Evolutionary conservation across 2,888 invertebrate genomes (phyloP).

Genomic region (Panzeria rudis): DNA sequence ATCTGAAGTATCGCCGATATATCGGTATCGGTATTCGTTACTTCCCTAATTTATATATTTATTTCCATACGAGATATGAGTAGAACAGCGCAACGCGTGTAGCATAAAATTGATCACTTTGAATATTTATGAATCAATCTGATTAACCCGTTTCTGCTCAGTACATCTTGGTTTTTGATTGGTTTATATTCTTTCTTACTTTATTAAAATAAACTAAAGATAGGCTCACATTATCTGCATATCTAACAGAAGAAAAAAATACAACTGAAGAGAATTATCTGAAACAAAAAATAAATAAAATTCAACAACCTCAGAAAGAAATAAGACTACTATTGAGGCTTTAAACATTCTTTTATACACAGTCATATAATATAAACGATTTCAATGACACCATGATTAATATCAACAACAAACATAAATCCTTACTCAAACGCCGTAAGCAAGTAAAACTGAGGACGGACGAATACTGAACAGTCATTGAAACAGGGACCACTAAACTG

Average conservation of each 20-base stretch:
- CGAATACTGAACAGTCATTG: slow-evolving; percentile 11
- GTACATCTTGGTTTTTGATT: slow-evolving; percentile 29
- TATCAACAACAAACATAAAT: slow-evolving; percentile 78
- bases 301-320: slow-evolving; percentile 16
- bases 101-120: slow-evolving; percentile 62
- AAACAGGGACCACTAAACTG: slow-evolving; percentile 49
- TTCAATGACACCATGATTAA: slow-evolving; percentile 83
- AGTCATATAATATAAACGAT: slow-evolving; percentile 77
- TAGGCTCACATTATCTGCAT: slow-evolving; percentile 63
- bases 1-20: no score
- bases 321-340: slow-evolving; percentile 42
- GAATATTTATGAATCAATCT: slow-evolving; percentile 70
- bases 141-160: slow-evolving; percentile 60
- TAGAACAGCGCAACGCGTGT: slow-evolving; percentile 19
- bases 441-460: slow-evolving; percentile 27
- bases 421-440: slow-evolving; percentile 63
- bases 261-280: slow-evolving; percentile 30
- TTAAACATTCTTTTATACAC: slow-evolving; percentile 51
- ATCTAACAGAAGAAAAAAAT: slow-evolving; percentile 44
- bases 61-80: slow-evolving; percentile 32
- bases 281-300: slow-evolving; percentile 4
- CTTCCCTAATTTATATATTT: slow-evolving; percentile 9
- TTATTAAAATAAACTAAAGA: slow-evolving; percentile 43
- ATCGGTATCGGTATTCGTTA: no score
- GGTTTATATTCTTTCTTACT: slow-evolving; percentile 32